A percentile compares a stretch with the other conserved stretches of the same genome.
phyloP scores from a whole-genome alignment of 2,797 vertebrate genomes.

The Linurgus olivaceus region DNA sequence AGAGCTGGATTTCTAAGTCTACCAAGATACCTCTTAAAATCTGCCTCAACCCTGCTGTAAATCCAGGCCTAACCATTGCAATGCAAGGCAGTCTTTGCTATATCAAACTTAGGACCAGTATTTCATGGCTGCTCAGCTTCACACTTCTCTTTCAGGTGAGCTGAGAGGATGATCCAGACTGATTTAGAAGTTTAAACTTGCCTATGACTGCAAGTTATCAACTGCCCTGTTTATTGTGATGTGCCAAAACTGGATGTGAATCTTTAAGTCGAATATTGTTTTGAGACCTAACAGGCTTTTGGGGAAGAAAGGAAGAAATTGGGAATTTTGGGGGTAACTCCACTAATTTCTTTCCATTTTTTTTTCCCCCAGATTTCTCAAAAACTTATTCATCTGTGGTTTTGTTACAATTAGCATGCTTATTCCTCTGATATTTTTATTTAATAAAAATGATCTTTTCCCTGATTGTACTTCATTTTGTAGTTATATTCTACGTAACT shows the following conservation, averaged over 20 bases:
- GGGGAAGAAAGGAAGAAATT: background rate
- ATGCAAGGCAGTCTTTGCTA: background rate
- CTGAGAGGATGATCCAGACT: background rate
- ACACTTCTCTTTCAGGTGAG: background rate
- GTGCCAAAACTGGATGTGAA: background rate
- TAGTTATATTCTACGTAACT: background rate
- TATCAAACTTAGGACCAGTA: background rate
- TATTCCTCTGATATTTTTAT: background rate
- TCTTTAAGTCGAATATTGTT: background rate
- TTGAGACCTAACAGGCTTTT: background rate
- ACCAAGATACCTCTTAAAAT: background rate
- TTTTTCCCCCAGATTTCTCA: background rate
- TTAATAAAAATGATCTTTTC: background rate
- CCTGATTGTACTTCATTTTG: background rate
- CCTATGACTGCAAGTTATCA: background rate
- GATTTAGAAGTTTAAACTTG: background rate
- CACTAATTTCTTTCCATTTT: background rate
- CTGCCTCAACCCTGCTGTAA: background rate
- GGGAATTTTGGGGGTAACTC: background rate
- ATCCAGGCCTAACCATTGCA: background rate
- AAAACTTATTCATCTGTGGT: background rate
- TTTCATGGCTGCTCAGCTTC: background rate
- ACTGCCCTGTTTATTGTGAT: background rate
- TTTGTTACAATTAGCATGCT: background rate
- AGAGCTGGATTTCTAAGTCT: background rate